A percentile compares a stretch with the other conserved stretches of the same genome.
phyloP scores from a whole-genome alignment of 1,140 invertebrate genomes.

The Dreissena rostriformis region DNA sequence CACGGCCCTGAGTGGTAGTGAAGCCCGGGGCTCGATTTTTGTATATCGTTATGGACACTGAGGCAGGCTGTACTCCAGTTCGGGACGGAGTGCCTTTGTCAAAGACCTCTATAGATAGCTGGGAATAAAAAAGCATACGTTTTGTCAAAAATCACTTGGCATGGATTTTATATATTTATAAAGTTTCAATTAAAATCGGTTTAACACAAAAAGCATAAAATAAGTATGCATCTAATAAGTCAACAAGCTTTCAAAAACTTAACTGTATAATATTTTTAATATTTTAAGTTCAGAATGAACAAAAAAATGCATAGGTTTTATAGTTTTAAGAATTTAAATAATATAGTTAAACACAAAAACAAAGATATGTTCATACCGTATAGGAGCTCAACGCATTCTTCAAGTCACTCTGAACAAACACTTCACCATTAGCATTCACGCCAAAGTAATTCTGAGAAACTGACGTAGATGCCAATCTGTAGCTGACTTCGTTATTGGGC shows the following conservation, averaged over 20 bases:
- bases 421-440: slow-evolving; percentile 2
- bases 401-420: slow-evolving; percentile 34
- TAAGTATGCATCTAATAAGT: no score
- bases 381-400: not conserved
- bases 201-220: no score
- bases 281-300: not conserved
- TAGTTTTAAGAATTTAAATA: no score
- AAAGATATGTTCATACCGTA: no score
- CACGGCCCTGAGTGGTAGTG: not conserved
- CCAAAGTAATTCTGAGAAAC: slow-evolving; percentile 23
- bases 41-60: slow-evolving; percentile 22
- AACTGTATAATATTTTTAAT: no score
- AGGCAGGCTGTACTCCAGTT: not conserved
- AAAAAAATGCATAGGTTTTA: not conserved
- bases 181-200: no score
- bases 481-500: slow-evolving; percentile 33
- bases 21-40: slow-evolving; percentile 31
- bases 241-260: no score
- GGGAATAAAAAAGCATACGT: not conserved
- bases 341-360: no score
- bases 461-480: slow-evolving; percentile 1
- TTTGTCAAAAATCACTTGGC: no score
- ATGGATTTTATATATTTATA: not conserved
- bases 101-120: slow-evolving; percentile 32
- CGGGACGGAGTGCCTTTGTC: slow-evolving; percentile 24